Evolutionary conservation across 2,797 vertebrate species (phyloP).

Genomic region (Sylvia borin): DNA sequence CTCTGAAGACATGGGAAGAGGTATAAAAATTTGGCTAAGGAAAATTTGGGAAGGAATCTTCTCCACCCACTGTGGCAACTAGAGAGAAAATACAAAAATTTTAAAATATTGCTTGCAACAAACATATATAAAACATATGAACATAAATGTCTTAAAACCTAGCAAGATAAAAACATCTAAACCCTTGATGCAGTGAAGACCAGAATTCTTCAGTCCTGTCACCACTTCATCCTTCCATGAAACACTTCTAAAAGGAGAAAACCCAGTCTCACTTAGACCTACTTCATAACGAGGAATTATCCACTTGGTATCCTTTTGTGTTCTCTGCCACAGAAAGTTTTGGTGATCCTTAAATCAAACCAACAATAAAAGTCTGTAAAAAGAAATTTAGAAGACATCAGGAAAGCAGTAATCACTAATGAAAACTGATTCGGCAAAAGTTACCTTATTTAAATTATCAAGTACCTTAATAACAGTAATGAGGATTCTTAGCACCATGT

Average conservation of each 20-base stretch:
- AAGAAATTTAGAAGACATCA: neutral
- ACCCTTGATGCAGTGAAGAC: neutral
- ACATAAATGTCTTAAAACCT: neutral
- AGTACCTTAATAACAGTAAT: neutral
- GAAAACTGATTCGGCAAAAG: neutral
- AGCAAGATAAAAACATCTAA: neutral
- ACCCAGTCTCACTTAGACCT: neutral
- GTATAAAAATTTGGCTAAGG: neutral
- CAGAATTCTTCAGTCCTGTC: neutral
- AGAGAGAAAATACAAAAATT: neutral
- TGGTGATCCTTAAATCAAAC: neutral
- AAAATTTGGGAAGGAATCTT: neutral
- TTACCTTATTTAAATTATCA: neutral
- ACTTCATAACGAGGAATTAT: neutral
- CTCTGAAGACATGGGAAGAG: neutral
- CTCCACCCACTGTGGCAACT: too few relatives aligned
- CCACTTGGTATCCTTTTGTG: neutral
- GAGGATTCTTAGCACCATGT: neutral
- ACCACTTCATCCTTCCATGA: neutral
- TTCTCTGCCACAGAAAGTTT: neutral
- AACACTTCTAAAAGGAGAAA: neutral
- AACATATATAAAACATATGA: neutral
- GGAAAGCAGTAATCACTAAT: rapidly evolving
- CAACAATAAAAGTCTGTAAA: neutral
- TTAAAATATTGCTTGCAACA: neutral